Conservation (phyloP, 35 echinoderm and acorn worm genomes). For the Lytechinus pictus region DNA sequence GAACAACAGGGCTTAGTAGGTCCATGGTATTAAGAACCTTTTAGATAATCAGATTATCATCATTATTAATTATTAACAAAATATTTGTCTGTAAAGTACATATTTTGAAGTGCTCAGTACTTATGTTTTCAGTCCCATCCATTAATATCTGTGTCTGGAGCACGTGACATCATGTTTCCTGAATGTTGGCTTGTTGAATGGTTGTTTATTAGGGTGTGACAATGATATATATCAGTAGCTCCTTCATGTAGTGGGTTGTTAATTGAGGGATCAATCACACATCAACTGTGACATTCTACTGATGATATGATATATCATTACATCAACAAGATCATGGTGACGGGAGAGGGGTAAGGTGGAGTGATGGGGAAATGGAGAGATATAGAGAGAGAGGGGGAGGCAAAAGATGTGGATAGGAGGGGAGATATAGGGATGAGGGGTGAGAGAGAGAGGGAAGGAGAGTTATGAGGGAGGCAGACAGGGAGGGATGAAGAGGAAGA, state of each 20-base stretch:
- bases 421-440: background rate
- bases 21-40: too few relatives aligned
- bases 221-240: background rate
- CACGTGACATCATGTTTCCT: too few relatives aligned
- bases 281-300: background rate
- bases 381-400: background rate
- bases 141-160: too few relatives aligned
- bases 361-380: background rate
- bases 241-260: background rate
- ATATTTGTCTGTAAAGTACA: too few relatives aligned
- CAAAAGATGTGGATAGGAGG: background rate
- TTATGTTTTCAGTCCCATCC: too few relatives aligned
- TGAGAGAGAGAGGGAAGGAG: background rate
- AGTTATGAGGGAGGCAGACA: background rate
- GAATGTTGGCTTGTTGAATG: too few relatives aligned
- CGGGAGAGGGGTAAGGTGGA: background rate
- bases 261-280: background rate
- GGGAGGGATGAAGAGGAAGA: background rate
- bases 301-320: background rate
- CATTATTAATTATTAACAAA: too few relatives aligned
- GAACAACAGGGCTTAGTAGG: too few relatives aligned
- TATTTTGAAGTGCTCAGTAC: too few relatives aligned
- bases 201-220: background rate
- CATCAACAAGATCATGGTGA: background rate
- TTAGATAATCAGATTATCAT: too few relatives aligned